Evolutionary conservation across 2,113 vertebrate genomes (phyloP), one percentile per base, ranked within the genome.

Genomic region (Indri indri): DNA sequence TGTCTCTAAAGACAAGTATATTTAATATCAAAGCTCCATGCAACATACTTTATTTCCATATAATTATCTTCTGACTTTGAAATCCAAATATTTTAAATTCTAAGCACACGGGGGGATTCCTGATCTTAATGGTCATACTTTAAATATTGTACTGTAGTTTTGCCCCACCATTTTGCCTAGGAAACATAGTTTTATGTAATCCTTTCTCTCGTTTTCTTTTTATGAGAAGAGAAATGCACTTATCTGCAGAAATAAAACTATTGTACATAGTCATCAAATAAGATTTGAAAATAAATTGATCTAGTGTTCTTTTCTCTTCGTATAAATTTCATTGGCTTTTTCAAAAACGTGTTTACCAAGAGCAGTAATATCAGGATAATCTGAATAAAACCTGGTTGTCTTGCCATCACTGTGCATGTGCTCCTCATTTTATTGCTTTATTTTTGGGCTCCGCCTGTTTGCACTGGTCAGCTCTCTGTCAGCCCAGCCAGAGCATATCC

Each of bases 261-360:
- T 13, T 47, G 45, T 85, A 34, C 59, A 66, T 68, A 80, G 52
- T 73, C 59, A 5, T 61, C 74, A n/a, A 76, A 63, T 77, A 54
- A 90, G 87, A 5, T 40, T 92, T 61, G 73, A 45, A 54, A 90
- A 93, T 70, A 79, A 90, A 40, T 32, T 8, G 37, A 84, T 22
- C 71, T 34, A 52, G 77, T 50, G 47, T 30, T 50, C 32, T 50
- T 85, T 85, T 71, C 59, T 86, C 90, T 74, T 54, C 25, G 2
- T 45, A 42, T 68, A 34, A 59, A 74, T 74, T 68, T 47, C 47
- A n/a, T 6, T n/a, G 45, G 23, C 34, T 42, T 95, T 61, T 88
- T 68, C n/a, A 27, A 65, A 96, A 74, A 27, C 23, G 81, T 8
- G 0, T 17, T 79, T 57, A 8, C 30, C 13, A 57, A 37, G 47